Percentiles rank a stretch among this genome's conserved stretches.
These are phyloP conservation scores for Graptemys geographica DNA, from an alignment of 2,797 vertebrate genomes.

Conservation along the genomic window DNA sequence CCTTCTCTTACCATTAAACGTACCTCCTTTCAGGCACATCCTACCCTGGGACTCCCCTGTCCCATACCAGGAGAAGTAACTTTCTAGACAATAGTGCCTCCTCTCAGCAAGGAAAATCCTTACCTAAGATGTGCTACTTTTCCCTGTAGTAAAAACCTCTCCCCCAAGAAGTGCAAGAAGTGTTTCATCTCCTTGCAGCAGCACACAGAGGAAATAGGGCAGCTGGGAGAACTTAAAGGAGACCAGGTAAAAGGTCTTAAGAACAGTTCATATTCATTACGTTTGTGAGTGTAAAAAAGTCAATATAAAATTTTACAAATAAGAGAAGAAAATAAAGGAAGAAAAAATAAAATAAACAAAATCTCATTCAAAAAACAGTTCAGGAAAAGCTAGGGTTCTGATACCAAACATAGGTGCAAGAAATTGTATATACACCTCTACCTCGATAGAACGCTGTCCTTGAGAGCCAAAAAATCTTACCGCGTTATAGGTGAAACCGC, in stretches of 20 bases:
- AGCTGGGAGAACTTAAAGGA: neutral
- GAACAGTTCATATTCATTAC: neutral
- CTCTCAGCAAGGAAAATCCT: neutral
- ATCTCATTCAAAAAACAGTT: neutral
- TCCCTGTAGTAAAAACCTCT: neutral
- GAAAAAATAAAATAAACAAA: neutral
- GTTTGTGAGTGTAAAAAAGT: neutral
- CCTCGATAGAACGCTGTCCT: no score
- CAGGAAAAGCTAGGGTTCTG: neutral
- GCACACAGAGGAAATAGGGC: rapidly evolving
- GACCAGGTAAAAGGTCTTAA: neutral
- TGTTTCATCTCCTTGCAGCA: neutral
- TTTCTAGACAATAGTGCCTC: neutral
- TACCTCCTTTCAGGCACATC: neutral
- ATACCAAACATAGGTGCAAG: neutral
- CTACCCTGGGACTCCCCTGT: neutral
- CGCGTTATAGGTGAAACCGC: no score
- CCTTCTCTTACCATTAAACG: neutral
- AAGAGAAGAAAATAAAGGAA: neutral
- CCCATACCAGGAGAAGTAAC: neutral
- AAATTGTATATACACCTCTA: neutral
- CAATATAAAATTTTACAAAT: neutral
- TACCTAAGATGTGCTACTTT: neutral
- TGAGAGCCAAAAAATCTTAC: no score
- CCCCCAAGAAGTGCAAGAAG: neutral